phyloP scores from a whole-genome alignment of 2,888 invertebrate genomes.

The Sinotaia quadrata region DNA sequence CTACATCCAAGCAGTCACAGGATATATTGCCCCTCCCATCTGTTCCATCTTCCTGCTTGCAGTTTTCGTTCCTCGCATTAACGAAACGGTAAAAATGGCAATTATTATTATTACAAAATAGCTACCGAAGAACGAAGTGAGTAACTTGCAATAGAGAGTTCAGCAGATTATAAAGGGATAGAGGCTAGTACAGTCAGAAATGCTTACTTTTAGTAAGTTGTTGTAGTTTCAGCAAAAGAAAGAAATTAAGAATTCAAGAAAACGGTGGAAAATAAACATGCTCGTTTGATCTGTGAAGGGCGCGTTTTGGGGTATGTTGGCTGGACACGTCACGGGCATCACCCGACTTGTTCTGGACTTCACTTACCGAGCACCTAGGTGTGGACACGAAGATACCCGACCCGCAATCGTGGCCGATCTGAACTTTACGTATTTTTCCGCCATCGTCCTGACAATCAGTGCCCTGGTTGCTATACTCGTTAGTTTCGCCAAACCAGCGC shows the following conservation, averaged over 20 bases:
- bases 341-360: constrained; percentile 73
- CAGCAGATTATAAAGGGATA: no score
- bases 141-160: no score
- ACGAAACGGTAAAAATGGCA: constrained; percentile 50
- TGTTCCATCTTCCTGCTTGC: constrained; percentile 59
- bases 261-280: no score
- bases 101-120: no score
- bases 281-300: constrained; percentile 18
- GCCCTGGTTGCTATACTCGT: constrained; percentile 47
- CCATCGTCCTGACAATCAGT: constrained; percentile 50
- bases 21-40: constrained; percentile 63
- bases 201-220: no score
- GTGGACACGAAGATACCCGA: constrained; percentile 70
- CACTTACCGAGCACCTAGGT: constrained; percentile 68
- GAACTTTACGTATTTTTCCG: constrained; percentile 63
- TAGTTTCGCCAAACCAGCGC: constrained; percentile 48
- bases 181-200: no score
- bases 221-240: no score
- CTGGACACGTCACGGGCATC: constrained; percentile 71
- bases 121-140: no score
- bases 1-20: constrained; percentile 64
- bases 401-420: constrained; percentile 54
- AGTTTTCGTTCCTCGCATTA: constrained; percentile 57
- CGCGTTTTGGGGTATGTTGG: constrained; percentile 67
- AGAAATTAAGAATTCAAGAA: no score